phyloP scores from a whole-genome alignment of 35 echinoderm and acorn worm genomes.

The Lytechinus pictus region DNA sequence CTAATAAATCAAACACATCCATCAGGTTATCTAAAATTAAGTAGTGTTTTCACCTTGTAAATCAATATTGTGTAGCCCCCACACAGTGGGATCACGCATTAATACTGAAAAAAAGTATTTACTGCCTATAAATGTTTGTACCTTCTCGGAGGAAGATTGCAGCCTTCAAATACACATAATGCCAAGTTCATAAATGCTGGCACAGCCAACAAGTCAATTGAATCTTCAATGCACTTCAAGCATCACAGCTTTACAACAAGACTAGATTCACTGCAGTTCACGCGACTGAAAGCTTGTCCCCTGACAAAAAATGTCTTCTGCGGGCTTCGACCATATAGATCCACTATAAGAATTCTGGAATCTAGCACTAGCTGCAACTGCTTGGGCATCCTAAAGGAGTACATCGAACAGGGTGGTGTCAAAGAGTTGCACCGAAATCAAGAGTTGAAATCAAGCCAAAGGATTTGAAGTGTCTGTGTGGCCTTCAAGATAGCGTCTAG shows the following conservation, averaged over 20 bases:
- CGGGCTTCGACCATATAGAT: background rate
- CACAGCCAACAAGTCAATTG: background rate
- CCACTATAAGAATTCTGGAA: background rate
- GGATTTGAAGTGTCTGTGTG: too few species aligned
- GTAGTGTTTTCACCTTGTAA: background rate
- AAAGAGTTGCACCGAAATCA: too few species aligned
- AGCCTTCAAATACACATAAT: background rate
- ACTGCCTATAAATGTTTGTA: background rate
- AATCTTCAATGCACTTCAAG: background rate
- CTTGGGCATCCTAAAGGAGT: background rate
- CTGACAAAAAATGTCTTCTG: background rate
- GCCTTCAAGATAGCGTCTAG: too few species aligned
- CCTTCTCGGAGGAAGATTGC: background rate
- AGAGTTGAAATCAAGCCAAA: too few species aligned
- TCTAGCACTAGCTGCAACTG: background rate
- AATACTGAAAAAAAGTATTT: slow-evolving; percentile 15
- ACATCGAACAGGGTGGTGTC: background rate
- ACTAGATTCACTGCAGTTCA: background rate
- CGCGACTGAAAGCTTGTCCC: background rate
- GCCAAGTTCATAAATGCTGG: background rate
- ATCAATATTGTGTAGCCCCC: background rate
- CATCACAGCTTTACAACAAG: background rate
- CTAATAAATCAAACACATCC: background rate
- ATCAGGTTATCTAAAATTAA: background rate
- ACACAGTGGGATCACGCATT: background rate